These are phyloP conservation scores for Cactoblastis cactorum DNA, from an alignment of 2,888 invertebrate species.

Conservation along the genomic window DNA sequence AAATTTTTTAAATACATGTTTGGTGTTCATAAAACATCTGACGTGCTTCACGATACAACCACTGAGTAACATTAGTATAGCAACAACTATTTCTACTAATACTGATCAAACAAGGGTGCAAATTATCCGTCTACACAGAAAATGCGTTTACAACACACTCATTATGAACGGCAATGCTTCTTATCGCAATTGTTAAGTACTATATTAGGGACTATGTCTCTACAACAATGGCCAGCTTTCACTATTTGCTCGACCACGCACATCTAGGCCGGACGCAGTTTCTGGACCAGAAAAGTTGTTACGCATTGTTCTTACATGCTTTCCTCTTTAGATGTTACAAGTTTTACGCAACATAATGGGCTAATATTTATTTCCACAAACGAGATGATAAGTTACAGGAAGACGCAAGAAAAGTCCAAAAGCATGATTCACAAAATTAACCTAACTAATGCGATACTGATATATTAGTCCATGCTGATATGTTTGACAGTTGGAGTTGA, in stretches of 20 bases:
- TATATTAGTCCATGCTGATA: no score
- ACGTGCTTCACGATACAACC: no score
- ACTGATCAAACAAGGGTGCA: not conserved
- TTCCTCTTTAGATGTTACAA: slow-evolving; percentile 28
- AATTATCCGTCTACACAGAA: not conserved
- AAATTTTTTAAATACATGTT: no score
- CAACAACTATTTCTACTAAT: not conserved
- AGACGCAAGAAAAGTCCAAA: not conserved
- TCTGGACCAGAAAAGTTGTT: slow-evolving; percentile 72
- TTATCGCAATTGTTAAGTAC: slow-evolving; percentile 14
- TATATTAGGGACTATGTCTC: slow-evolving; percentile 33
- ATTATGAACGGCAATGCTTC: slow-evolving; percentile 12
- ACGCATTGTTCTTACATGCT: slow-evolving; percentile 54
- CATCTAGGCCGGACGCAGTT: slow-evolving; percentile 66
- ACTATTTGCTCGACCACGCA: slow-evolving; percentile 43
- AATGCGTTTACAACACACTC: not conserved
- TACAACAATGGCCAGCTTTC: slow-evolving; percentile 53
- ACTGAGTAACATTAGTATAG: no score
- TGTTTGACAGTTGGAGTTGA: no score
- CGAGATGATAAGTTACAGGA: not conserved
- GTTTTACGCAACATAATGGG: slow-evolving; percentile 26
- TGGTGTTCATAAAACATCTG: no score
- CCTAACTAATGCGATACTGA: no score
- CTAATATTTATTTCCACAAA: not conserved
- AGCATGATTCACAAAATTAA: no score